Base-by-base conservation (phyloP, 1,140 invertebrate species). In the Andricus grossulariae region DNA sequence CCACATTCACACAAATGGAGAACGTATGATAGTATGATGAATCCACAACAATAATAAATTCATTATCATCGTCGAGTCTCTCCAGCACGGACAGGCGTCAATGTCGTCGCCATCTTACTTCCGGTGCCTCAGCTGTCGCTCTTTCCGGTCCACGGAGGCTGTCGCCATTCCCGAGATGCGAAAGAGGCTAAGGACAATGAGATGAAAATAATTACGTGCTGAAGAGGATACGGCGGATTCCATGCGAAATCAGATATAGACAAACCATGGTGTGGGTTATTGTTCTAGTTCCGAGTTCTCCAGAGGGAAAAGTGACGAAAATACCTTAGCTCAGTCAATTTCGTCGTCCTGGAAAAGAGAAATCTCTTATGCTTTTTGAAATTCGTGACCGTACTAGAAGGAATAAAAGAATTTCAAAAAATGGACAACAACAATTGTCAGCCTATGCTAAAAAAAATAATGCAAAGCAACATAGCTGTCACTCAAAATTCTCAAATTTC, bases 61-160 rank as follows among this genome's bases (percentile, higher is more conserved):
- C 45, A 66, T 66, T 66, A 45, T 66, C 39, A 66, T 66, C 60
- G 55, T 15, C 25, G 21, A 66, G 39, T 8, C 60, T 66, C 16
- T 66, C 13, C 15, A 66, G 25, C 32, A 7, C n/a, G 32, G 60
- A 66, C 60, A 66, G 25, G 51, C 25, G 57, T 72, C 52, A 60
- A 72, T 78, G 72, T 77, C 51, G 72, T 60, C 74, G 82, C 70
- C 72, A 74, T 83, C 78, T 84, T 82, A 75, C 79, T 85, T 86
- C 86, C 85, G 82, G 76, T 74, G 71, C 75, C 82, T 85, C 86
- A 87, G 84, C 84, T 87, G 84, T 73, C 80, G 76, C 73, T 83
- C 74, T 74, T 81, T 86, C 79, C 78, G 77, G 71, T 80, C 74
- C 55, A 71, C 55, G 16, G 72, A 19, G 73, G 60, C 57, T 32